Base-by-base conservation (phyloP, 2,797 vertebrate genomes). In the Coilia nasus region DNA sequence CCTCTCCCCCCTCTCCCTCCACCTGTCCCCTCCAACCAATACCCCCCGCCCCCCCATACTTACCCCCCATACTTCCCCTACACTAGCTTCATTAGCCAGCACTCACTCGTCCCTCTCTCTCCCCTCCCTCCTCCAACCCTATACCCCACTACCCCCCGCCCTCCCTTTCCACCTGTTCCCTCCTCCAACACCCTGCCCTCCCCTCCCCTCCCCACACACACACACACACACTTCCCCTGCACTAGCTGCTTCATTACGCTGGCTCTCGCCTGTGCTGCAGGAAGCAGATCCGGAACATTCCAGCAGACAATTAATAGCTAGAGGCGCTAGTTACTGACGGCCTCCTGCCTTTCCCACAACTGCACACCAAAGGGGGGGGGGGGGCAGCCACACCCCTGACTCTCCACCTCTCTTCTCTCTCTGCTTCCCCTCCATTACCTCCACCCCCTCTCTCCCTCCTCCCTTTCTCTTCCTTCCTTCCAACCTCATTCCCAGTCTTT, bases 201-300 rank as follows among this genome's bases (percentile, higher is more conserved):
- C 56, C 62, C 82, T 82, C 41, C 62, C 0, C 81, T 35, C 50
- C 46, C 10, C 46, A 47, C 10, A 4, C 46, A 4, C 46, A 10
- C 46, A 3, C 3, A 47, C 46, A 47, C 67, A 75, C 35, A 75
- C 25, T 41, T 75, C 67, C 17, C 67, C 31, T 41, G 17, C 28
- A 19, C 81, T 3, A 5, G 57, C 84, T 81, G 35, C 75, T 87
- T 86, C 84, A 85, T 88, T 88, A 87, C 71, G 84, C 81, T 47
- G 11, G 11, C 35, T 6, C 31, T 82, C 23, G 56, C 21, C 81
- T 83, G 81, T 88, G 75, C 82, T 75, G 81, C 71, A 81, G 82
- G 84, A 87, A 86, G 81, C 59, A 62, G 83, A 86, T 84, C 81
- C 82, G 78, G 75, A 81, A 84, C 88, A 88, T 89, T 90, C 88